These are phyloP conservation scores for Nycticorax nycticorax DNA, from an alignment of 2,113 vertebrate genomes.

Conservation along the genomic window DNA sequence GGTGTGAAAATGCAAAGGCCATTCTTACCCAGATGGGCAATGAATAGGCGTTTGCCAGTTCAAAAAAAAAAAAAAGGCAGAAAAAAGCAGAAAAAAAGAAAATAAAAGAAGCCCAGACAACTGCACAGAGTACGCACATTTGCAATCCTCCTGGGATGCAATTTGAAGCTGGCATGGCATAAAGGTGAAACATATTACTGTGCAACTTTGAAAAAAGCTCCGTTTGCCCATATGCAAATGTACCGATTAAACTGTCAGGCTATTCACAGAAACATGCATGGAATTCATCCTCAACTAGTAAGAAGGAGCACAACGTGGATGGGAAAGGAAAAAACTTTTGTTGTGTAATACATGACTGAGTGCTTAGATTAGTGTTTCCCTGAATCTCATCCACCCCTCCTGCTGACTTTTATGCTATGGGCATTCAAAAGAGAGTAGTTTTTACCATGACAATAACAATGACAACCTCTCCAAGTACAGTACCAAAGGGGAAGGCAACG, in stretches of 20 bases:
- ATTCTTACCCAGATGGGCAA: constrained; percentile 78
- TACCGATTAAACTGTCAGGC: constrained; percentile 60
- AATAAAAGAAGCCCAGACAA: constrained; percentile 54
- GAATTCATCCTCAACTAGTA: constrained; percentile 49
- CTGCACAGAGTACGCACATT: constrained; percentile 68
- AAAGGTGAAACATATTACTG: constrained; percentile 65
- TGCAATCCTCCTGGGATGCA: constrained; percentile 59
- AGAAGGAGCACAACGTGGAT: constrained; percentile 29
- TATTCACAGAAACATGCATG: constrained; percentile 66
- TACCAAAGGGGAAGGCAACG: constrained; percentile 37
- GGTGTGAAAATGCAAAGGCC: constrained; percentile 77
- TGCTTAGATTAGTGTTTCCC: constrained; percentile 55
- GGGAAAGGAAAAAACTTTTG: constrained; percentile 60
- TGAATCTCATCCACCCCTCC: constrained; percentile 50
- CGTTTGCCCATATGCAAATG: constrained; percentile 66
- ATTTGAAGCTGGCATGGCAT: constrained; percentile 59
- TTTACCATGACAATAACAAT: constrained; percentile 76
- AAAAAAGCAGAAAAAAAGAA: not conserved
- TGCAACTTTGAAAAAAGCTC: constrained; percentile 59
- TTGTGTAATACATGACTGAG: constrained; percentile 56
- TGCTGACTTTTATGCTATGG: constrained; percentile 60
- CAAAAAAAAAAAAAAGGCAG: constrained; percentile 8
- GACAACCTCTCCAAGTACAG: constrained; percentile 48
- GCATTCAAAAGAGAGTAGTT: constrained; percentile 57
- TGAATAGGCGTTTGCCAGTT: constrained; percentile 77